These are phyloP conservation scores for Bubo blakistoni DNA, from an alignment of 2,113 vertebrate genomes.

Conservation along the genomic window DNA sequence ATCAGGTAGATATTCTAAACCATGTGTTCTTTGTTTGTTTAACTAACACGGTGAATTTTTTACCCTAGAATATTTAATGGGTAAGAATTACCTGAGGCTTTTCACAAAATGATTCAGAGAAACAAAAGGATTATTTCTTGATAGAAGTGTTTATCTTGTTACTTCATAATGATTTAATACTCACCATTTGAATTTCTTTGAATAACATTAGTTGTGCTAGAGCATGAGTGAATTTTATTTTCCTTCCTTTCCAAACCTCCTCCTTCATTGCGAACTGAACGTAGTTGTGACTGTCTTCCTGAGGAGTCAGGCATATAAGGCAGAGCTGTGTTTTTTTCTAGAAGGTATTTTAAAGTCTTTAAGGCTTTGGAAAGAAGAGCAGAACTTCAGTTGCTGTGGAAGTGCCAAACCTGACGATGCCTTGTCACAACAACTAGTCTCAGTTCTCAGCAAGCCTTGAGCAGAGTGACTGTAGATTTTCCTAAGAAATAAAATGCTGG, in stretches of 20 bases:
- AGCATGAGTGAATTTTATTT: neutral
- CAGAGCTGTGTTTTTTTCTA: neutral
- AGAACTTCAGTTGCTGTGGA: slow-evolving; percentile 7
- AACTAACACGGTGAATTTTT: neutral
- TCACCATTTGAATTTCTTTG: neutral
- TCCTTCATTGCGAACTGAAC: neutral
- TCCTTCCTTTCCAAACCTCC: neutral
- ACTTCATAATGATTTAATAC: neutral
- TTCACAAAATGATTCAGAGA: neutral
- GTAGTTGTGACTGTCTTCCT: neutral
- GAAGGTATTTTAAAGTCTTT: neutral
- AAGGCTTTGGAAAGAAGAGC: neutral
- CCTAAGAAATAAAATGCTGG: neutral
- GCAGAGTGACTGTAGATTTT: neutral
- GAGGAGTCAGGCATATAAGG: neutral
- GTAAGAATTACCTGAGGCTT: neutral
- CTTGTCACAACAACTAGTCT: slow-evolving; percentile 39
- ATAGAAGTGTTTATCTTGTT: neutral
- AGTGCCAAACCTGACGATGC: neutral
- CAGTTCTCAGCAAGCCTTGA: neutral
- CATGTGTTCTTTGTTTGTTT: neutral
- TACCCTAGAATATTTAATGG: neutral
- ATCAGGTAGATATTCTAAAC: neutral
- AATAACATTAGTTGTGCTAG: neutral
- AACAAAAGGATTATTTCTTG: neutral